Percentiles rank a stretch among this genome's conserved stretches.
These are phyloP conservation scores for Notospermus geniculatus DNA, from an alignment of 1,140 invertebrate species.

Conservation along the genomic window DNA sequence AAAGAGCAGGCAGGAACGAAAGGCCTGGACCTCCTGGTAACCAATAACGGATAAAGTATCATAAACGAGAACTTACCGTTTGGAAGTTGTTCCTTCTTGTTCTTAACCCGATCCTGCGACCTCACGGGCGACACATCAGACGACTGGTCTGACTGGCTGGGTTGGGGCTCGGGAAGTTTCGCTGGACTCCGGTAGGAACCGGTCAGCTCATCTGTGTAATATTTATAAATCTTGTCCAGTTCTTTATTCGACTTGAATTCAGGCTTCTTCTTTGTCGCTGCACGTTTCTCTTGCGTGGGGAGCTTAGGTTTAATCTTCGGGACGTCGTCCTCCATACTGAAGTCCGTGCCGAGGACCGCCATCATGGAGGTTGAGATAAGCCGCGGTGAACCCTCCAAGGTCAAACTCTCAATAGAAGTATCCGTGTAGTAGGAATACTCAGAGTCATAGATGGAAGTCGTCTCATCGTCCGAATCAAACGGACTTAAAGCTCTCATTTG, in stretches of 20 bases:
- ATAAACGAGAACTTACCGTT: too few relatives aligned
- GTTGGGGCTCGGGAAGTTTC: too few relatives aligned
- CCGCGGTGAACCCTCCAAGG: background rate
- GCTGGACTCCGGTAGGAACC: background rate
- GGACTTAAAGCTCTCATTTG: background rate
- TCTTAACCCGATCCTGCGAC: too few relatives aligned
- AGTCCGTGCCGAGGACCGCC: background rate
- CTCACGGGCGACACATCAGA: too few relatives aligned
- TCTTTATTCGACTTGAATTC: conserved; percentile 8
- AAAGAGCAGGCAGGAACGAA: too few relatives aligned
- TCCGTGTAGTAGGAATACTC: background rate
- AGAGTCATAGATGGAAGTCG: background rate
- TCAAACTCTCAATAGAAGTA: background rate
- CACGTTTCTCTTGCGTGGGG: background rate
- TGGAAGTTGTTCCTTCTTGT: too few relatives aligned
- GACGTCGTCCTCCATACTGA: background rate
- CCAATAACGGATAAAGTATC: too few relatives aligned
- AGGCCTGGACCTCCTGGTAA: too few relatives aligned
- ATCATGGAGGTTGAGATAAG: background rate
- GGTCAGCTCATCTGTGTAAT: conserved; percentile 2
- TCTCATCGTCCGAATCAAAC: conserved; percentile 8
- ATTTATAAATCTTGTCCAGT: background rate
- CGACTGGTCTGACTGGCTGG: too few relatives aligned
- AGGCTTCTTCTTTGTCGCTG: background rate
- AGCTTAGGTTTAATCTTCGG: background rate